Percentiles rank a stretch among this genome's conserved stretches.
Evolutionary conservation across 1,140 invertebrate species (phyloP).

Genomic region (Bombus vancouverensis): DNA sequence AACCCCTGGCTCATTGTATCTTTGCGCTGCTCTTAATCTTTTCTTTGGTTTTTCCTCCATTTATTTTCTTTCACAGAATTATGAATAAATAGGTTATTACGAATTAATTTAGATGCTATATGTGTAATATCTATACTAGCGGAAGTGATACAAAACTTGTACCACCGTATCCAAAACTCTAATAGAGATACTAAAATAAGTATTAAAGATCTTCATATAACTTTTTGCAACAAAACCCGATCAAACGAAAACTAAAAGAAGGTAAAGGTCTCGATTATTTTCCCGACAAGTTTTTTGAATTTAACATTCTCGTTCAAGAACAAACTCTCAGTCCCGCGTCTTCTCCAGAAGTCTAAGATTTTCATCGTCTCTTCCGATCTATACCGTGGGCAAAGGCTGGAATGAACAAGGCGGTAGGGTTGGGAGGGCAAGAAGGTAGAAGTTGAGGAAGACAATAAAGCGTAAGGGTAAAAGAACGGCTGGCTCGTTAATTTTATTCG

Average conservation of each 20-base stretch:
- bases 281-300: not conserved
- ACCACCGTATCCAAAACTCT: no score
- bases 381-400: not conserved
- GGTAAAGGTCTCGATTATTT: not conserved
- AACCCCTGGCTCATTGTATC: not conserved
- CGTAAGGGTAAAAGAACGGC: constrained; percentile 38
- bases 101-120: no score
- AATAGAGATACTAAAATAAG: no score
- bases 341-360: not conserved
- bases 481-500: constrained; percentile 57
- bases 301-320: not conserved
- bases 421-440: not conserved
- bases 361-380: not conserved
- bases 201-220: no score
- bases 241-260: not conserved
- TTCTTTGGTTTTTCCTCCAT: not conserved
- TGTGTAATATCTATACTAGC: no score
- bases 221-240: not conserved
- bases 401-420: not conserved
- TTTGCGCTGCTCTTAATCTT: not conserved
- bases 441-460: constrained; percentile 40
- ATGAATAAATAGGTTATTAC: no score
- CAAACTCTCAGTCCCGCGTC: not conserved
- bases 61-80: not conserved
- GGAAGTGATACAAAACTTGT: no score